These are phyloP conservation scores for Seira sanloemensis DNA, from an alignment of 2,888 invertebrate species.

Conservation along the genomic window DNA sequence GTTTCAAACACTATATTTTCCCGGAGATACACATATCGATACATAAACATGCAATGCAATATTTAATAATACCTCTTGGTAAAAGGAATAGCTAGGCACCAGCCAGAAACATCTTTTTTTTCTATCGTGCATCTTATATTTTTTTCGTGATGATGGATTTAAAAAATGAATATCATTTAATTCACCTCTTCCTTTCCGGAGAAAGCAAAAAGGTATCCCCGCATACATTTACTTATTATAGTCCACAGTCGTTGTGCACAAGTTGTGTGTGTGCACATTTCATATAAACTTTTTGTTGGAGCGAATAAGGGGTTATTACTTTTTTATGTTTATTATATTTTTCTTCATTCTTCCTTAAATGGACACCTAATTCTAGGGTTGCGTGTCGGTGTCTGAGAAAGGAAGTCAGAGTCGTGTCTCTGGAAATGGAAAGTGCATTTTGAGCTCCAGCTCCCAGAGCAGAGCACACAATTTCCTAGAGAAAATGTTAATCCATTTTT, in stretches of 20 bases:
- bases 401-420: background rate
- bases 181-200: conserved; percentile 22
- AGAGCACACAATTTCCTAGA: background rate
- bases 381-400: conserved; percentile 14
- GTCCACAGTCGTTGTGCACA: too few species aligned
- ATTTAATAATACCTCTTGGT: conserved; percentile 23
- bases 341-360: conserved; percentile 30
- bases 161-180: conserved; percentile 60
- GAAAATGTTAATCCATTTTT: conserved; percentile 14
- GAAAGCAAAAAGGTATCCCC: background rate
- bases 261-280: too few species aligned
- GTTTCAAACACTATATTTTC: conserved; percentile 5
- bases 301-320: background rate
- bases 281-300: background rate
- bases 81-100: background rate
- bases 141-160: conserved; percentile 34
- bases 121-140: conserved; percentile 14
- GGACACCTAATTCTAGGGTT: conserved; percentile 52
- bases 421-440: background rate
- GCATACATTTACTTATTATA: background rate
- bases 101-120: background rate
- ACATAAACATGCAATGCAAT: conserved; percentile 21
- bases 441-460: background rate
- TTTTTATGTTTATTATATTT: conserved; percentile 39
- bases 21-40: background rate